A percentile compares a stretch with the other conserved stretches of the same genome.
These are phyloP conservation scores for Typhlichthys eigenmanni DNA, from an alignment of 2,797 vertebrate genomes.

Conservation along the genomic window DNA sequence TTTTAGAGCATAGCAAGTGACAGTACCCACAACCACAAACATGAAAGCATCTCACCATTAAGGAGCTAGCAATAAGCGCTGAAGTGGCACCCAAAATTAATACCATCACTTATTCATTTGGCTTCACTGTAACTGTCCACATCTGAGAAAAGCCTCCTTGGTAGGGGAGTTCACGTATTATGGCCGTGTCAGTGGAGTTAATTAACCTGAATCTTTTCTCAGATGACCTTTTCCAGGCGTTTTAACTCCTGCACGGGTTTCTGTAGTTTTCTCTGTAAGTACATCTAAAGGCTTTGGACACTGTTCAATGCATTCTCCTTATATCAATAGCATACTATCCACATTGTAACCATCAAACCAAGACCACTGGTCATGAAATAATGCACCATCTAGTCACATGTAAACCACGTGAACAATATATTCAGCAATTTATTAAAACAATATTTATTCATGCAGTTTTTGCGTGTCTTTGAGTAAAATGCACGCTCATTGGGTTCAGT, in stretches of 20 bases:
- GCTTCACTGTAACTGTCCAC: conserved; percentile 24
- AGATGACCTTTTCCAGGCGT: background rate
- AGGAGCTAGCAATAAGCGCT: conserved; percentile 26
- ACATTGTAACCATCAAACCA: background rate
- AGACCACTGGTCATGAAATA: background rate
- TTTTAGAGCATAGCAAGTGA: too few relatives aligned
- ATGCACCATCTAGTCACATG: background rate
- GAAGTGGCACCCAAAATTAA: conserved; percentile 29
- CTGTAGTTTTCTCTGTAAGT: background rate
- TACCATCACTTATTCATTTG: conserved; percentile 48
- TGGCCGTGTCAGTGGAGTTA: background rate
- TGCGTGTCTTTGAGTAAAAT: background rate
- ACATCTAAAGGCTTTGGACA: background rate
- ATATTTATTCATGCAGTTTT: background rate
- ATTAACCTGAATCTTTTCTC: background rate
- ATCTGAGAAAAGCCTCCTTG: conserved; percentile 10
- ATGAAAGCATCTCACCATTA: too few relatives aligned
- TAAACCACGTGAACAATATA: background rate
- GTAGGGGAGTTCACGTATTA: background rate
- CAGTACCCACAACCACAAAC: too few relatives aligned
- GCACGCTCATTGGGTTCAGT: background rate
- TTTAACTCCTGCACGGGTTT: too few relatives aligned
- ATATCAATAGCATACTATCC: conserved; percentile 6
- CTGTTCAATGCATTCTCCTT: background rate
- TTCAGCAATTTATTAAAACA: conserved; percentile 1